A percentile compares a stretch with the other conserved stretches of the same genome.
Conservation (phyloP, 2,888 invertebrate genomes). For the Cantharis nigra region DNA sequence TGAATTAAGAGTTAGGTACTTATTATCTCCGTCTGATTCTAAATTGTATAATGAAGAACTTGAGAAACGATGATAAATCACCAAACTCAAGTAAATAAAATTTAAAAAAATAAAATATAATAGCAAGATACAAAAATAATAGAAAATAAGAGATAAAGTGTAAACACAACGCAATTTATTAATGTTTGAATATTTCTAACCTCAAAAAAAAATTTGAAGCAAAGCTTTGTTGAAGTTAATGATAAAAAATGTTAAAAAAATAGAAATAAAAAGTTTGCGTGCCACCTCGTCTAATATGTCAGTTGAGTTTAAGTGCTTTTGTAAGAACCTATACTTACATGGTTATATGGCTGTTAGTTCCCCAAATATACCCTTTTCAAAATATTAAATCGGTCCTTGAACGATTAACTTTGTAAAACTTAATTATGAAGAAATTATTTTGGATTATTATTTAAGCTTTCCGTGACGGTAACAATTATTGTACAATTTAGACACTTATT, state of each 20-base stretch:
- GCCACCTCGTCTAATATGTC: constrained; percentile 4
- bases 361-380: constrained; percentile 10
- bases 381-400: constrained; percentile 16
- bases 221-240: not conserved
- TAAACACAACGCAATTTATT: not conserved
- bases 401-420: constrained; percentile 16
- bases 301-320: constrained; percentile 4
- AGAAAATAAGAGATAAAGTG: not conserved
- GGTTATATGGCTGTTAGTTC: constrained; percentile 4
- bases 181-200: not conserved
- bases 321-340: constrained; percentile 3
- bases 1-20: not conserved
- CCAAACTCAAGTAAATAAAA: not conserved
- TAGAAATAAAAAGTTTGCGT: constrained; percentile 1
- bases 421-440: constrained; percentile 15
- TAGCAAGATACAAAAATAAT: not conserved
- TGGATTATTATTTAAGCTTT: constrained; percentile 12
- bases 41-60: not conserved
- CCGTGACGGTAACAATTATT: constrained; percentile 16
- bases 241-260: not conserved
- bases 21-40: not conserved
- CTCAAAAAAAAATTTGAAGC: not conserved
- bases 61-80: not conserved
- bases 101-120: not conserved
- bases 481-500: constrained; percentile 12